Conservation (phyloP, 2,113 vertebrate genomes). For the Equus quagga region DNA sequence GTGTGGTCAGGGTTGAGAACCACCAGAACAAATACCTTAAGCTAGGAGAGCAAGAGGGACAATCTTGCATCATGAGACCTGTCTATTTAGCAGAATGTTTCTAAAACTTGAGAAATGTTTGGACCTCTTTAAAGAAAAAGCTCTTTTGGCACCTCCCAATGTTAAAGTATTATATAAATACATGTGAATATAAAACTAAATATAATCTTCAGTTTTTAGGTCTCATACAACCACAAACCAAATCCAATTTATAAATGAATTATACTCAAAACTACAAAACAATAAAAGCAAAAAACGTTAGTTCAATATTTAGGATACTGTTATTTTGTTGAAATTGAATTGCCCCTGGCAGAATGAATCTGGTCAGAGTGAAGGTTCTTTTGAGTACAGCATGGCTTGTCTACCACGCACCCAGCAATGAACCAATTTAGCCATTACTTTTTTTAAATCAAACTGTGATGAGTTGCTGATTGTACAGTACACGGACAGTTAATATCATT, state of each 20-base stretch:
- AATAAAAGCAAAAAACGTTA: not conserved
- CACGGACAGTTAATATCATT: not conserved
- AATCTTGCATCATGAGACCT: not conserved
- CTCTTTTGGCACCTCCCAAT: not conserved
- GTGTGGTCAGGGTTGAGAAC: not conserved
- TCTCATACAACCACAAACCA: not conserved
- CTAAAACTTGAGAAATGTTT: not conserved
- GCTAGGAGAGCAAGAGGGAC: not conserved
- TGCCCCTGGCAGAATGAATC: not conserved
- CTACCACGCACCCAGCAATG: not conserved
- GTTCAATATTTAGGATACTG: not conserved
- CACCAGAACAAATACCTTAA: not conserved
- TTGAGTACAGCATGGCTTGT: not conserved
- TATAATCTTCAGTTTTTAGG: not conserved
- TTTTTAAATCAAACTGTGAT: not conserved
- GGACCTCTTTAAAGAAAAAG: not conserved
- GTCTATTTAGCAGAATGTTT: not conserved
- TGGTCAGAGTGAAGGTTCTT: not conserved
- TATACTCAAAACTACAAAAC: not conserved
- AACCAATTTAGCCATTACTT: not conserved
- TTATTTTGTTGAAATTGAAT: not conserved
- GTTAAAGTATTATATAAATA: not conserved
- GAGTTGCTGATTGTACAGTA: not conserved
- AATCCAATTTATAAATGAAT: not conserved
- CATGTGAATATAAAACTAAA: not conserved